Base-by-base conservation (phyloP, 2,113 vertebrate genomes). In the Misgurnus anguillicaudatus region DNA sequence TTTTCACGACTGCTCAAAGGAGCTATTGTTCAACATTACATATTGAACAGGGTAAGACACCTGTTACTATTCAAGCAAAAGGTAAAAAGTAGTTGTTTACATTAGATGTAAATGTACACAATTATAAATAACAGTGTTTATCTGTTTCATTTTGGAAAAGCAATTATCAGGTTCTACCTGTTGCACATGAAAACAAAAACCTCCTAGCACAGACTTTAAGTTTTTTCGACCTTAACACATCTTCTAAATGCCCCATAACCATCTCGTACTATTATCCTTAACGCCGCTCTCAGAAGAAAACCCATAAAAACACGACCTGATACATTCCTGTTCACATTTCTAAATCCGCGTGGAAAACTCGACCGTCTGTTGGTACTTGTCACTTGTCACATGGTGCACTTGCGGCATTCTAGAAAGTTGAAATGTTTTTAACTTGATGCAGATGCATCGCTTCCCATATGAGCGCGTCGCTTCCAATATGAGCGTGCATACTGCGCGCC, bases 121-220 rank as follows among this genome's bases (percentile, higher is more conserved):
- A 55, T 77, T 42, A 45, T 21, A 58, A 57, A 66, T 77, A 57
- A 66, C 48, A 66, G 62, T 58, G 75, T 67, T 67, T 90, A 87
- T 89, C 86, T 82, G 88, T 82, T 79, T 83, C 78, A 75, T 84
- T 75, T 61, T 83, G 24, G 82, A 79, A 86, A 85, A 83, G 70
- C 75, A 81, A 79, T 87, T 85, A 83, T 81, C 16, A n/a, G 38
- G 16, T 38, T 48, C 47, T 38, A 5, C 9, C 16, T 53, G 14
- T 36, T 55, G 53, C 53, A 55, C 53, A 17, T 55, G 53, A 19
- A 57, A n/a, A 19, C 45, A 47, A 47, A 47, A 1, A 47, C 11
- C 42, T 45, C 14, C 17, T 6, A 55, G 6, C 14, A 6, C 51
- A 55, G 1, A 55, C 1, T n/a, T 55, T 55, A 0, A 2, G 42